Conservation (phyloP, 2,888 invertebrate species). For the Mayetiola destructor region DNA sequence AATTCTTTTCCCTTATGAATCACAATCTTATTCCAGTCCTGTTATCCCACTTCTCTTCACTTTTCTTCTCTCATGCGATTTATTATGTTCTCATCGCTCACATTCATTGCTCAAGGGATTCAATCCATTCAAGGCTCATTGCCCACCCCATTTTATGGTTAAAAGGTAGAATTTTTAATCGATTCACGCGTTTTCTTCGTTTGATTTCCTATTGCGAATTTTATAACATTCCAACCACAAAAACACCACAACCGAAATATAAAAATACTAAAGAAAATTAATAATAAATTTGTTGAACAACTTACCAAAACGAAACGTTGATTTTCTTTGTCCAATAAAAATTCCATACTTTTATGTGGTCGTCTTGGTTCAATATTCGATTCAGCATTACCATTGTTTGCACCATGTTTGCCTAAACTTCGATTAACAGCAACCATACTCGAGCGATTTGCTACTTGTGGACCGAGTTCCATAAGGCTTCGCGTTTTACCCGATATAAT, state of each 20-base stretch:
- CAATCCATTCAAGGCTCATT: no score
- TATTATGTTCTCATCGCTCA: no score
- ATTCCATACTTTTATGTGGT: slow-evolving; percentile 88
- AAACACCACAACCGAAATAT: not conserved
- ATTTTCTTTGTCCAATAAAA: slow-evolving; percentile 84
- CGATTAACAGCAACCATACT: slow-evolving; percentile 30
- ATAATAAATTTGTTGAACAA: slow-evolving; percentile 22
- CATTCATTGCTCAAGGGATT: no score
- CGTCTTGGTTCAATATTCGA: slow-evolving; percentile 37
- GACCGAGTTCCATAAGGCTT: slow-evolving; percentile 48
- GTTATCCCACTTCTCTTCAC: no score
- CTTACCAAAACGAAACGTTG: slow-evolving; percentile 75
- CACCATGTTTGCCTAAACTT: slow-evolving; percentile 24
- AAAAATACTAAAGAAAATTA: not conserved
- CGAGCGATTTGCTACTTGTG: slow-evolving; percentile 28
- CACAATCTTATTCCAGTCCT: no score
- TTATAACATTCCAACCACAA: no score
- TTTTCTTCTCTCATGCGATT: no score
- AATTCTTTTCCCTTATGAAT: no score
- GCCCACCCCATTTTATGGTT: no score
- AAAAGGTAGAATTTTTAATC: no score
- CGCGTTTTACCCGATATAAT: slow-evolving; percentile 47
- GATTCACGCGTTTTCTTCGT: no score
- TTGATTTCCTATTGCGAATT: no score
- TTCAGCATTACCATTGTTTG: slow-evolving; percentile 30